Conservation (phyloP, 37 sponge, comb jelly and placozoan species). For the Dysidea cf. avara region DNA sequence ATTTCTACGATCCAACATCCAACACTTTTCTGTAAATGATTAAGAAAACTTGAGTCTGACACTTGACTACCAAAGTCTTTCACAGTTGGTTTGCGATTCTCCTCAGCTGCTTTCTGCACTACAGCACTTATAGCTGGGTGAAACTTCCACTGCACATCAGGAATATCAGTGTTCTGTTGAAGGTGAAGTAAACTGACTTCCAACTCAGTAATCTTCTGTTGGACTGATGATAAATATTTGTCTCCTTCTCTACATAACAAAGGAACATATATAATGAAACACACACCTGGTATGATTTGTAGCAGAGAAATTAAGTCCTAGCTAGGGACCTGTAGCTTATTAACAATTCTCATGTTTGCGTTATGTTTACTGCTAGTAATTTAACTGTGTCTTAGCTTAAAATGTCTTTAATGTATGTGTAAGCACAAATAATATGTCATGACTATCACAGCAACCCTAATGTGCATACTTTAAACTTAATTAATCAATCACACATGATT, state of each 20-base stretch:
- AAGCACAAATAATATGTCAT: no score
- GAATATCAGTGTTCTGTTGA: slow-evolving; percentile 99
- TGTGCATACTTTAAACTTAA: no score
- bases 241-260: slow-evolving; percentile 99
- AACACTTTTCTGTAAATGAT: slow-evolving; percentile 93
- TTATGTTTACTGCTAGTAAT: no score
- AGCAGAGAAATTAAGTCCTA: no score
- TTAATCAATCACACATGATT: no score
- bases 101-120: slow-evolving; percentile 60
- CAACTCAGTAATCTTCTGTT: slow-evolving; percentile 96
- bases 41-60: slow-evolving; percentile 88
- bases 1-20: slow-evolving; percentile 95
- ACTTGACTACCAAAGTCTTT: slow-evolving; percentile 75
- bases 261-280: no score
- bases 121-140: slow-evolving; percentile 68
- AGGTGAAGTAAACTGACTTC: slow-evolving; percentile 94
- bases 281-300: no score
- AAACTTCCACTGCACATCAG: slow-evolving; percentile 85
- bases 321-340: no score
- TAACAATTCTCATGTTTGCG: no score
- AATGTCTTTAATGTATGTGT: no score
- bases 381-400: no score
- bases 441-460: no score
- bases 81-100: slow-evolving; percentile 55
- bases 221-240: slow-evolving; percentile 90